A percentile compares a stretch with the other conserved stretches of the same genome.
Evolutionary conservation across 2,888 invertebrate species (phyloP).

Genomic region (Cheilosia pagana): DNA sequence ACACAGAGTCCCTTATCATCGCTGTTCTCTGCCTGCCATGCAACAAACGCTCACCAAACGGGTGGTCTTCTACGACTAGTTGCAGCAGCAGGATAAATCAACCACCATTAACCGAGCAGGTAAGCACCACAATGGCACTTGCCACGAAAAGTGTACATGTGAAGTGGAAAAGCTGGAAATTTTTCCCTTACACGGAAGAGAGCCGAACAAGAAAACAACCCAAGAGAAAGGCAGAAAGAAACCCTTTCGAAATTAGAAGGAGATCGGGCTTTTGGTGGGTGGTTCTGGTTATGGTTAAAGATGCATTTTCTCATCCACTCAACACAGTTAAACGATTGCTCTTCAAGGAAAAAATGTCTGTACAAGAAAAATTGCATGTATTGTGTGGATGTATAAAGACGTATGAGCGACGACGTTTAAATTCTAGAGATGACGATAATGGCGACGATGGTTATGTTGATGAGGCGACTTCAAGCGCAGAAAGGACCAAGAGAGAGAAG

Average conservation of each 20-base stretch:
- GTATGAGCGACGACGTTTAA: conserved; percentile 45
- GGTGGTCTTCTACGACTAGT: conserved; percentile 31
- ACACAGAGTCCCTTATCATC: background rate
- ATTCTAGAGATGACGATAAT: conserved; percentile 42
- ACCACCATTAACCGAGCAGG: conserved; percentile 32
- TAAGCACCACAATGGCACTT: conserved; percentile 66
- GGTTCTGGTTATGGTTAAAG: conserved; percentile 36
- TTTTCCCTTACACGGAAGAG: conserved; percentile 44
- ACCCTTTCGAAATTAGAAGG: conserved; percentile 44
- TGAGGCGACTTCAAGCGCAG: conserved; percentile 39
- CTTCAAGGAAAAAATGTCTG: conserved; percentile 44
- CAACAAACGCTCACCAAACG: conserved; percentile 43
- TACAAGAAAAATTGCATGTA: conserved; percentile 8
- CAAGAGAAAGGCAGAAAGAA: conserved; percentile 38
- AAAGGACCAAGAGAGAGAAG: no score
- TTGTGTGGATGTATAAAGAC: conserved; percentile 7
- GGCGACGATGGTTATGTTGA: conserved; percentile 19
- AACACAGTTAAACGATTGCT: conserved; percentile 73
- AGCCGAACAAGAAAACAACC: conserved; percentile 4
- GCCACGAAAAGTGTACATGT: conserved; percentile 45
- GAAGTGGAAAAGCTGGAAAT: conserved; percentile 62
- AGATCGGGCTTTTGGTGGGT: conserved; percentile 34
- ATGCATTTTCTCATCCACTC: conserved; percentile 66
- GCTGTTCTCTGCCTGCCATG: conserved; percentile 27
- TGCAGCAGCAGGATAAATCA: conserved; percentile 36